Evolutionary conservation across 2,888 invertebrate genomes (phyloP), one percentile per base, ranked within the genome.

Genomic region (Eristalis intricaria): DNA sequence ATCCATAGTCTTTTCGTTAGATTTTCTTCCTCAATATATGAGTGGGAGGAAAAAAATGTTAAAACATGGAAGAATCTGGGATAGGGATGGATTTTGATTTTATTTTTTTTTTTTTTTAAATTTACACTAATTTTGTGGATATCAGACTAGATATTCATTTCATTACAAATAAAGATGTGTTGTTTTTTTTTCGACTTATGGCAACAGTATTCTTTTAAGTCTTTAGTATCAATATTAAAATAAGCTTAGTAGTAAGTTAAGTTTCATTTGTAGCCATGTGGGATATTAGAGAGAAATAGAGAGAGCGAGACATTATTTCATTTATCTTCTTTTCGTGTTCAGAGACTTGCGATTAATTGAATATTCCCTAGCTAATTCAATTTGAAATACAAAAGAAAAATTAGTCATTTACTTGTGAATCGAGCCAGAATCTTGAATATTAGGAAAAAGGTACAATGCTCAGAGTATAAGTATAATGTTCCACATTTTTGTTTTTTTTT

Each of bases 1-100:
- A 73, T 87, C 76, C 84, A 87, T 76, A 87, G 87, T 87, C 84
- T 79, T 68, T 84, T 84, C 68, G 71, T 83, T 83, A 75, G 70
- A 35, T 66, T 74, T 71, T 79, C 35, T 43, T 65, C 43, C 60
- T 32, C 58, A 32, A 19, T 70, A 38, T 0, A 60, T 69, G 29
- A 23, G 38, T 70, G 40, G 43, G 56, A 82, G 19, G 63, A 81
- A 75, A 65, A 69, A 66, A 32, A 32, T 32, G 4, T 23, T 60
- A 81, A 61, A 79, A 50, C 66, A 68, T 84, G 87, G 87, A 87
- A 87, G 84, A 84, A 76, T 79, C 71, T 87, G 38, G 74, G 83
- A 87, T 66, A 64, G 77, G 71, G 80, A 50, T 70, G 15, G 71
- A 50, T 68, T 65, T 43, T 70, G 32, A 65, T 60, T 69, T 13